phyloP scores from a whole-genome alignment of 2,113 vertebrate genomes.

The Anhinga rufa region DNA sequence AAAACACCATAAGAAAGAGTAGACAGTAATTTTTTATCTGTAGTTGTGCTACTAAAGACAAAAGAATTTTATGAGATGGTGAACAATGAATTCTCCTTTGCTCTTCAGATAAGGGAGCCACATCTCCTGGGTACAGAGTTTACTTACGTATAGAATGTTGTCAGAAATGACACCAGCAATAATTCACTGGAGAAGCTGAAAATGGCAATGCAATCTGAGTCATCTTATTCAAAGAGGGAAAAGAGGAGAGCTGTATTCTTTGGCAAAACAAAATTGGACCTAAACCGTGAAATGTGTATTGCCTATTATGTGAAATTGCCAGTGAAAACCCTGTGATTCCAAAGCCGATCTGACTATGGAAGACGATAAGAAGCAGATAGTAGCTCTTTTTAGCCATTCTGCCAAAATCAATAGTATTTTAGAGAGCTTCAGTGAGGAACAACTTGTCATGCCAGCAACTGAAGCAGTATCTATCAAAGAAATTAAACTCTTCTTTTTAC shows the following conservation, averaged over 20 bases:
- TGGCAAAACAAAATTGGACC: not conserved
- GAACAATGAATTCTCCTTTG: not conserved
- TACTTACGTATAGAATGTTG: not conserved
- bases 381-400: not conserved
- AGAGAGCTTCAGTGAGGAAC: slow-evolving; percentile 9
- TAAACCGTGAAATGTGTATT: not conserved
- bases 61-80: not conserved
- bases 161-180: not conserved
- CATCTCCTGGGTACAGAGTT: not conserved
- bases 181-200: not conserved
- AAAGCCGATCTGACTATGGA: not conserved
- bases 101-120: not conserved
- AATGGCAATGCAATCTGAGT: not conserved
- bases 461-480: not conserved
- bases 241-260: not conserved
- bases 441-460: slow-evolving; percentile 3
- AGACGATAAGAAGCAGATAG: not conserved
- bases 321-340: not conserved
- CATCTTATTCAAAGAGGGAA: not conserved
- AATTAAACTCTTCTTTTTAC: not conserved
- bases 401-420: slow-evolving; percentile 52
- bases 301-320: not conserved
- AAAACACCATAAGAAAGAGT: not conserved
- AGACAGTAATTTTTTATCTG: not conserved
- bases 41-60: not conserved